Evolutionary conservation across 2,113 vertebrate genomes (phyloP).

Genomic region (Apeltes quadracus): DNA sequence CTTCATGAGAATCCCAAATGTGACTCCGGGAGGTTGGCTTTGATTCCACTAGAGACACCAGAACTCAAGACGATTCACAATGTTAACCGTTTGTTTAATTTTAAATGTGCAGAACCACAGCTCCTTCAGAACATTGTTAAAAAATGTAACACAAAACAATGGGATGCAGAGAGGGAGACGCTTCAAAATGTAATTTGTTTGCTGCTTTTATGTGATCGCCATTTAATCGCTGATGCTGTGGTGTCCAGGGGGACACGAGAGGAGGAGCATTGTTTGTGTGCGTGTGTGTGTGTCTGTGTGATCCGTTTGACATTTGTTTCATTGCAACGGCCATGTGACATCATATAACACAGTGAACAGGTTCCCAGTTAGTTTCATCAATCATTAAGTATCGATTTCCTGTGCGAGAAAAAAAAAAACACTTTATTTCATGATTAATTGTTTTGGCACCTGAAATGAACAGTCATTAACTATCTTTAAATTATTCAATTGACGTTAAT

Average conservation of each 20-base stretch:
- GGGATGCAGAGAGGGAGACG: neutral
- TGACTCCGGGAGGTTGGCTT: too few relatives aligned
- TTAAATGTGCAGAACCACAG: too few relatives aligned
- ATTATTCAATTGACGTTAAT: constrained; percentile 45
- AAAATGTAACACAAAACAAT: neutral
- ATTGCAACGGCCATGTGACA: neutral
- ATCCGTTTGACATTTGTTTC: neutral
- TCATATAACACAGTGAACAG: neutral
- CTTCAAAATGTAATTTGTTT: constrained; percentile 17
- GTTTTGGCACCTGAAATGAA: constrained; percentile 33
- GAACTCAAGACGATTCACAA: too few relatives aligned
- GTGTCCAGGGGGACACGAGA: constrained; percentile 39
- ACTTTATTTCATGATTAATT: neutral
- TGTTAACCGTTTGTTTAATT: too few relatives aligned
- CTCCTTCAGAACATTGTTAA: too few relatives aligned
- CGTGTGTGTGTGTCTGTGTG: constrained; percentile 7
- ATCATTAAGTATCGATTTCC: neutral
- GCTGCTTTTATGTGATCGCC: constrained; percentile 51
- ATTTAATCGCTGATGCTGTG: constrained; percentile 61
- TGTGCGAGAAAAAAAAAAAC: neutral
- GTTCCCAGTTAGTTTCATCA: neutral
- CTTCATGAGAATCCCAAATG: too few relatives aligned
- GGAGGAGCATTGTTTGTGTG: constrained; percentile 34
- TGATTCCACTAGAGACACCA: too few relatives aligned
- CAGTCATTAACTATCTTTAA: constrained; percentile 47